Evolutionary conservation across 2,113 vertebrate genomes (phyloP).

Genomic region (Dicaeum eximium): DNA sequence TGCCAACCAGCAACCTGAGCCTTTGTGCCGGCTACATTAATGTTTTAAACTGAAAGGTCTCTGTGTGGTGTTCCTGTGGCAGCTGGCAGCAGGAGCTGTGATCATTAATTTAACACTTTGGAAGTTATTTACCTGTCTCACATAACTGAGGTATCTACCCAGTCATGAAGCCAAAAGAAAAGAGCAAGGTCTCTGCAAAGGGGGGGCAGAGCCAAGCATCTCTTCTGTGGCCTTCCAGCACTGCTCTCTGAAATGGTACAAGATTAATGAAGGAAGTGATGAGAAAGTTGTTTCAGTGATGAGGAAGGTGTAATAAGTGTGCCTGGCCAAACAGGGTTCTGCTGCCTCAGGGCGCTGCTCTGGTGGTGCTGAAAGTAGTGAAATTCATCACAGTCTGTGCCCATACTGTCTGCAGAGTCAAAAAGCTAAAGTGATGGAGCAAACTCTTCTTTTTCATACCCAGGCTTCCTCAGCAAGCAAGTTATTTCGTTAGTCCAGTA

Average conservation of each 20-base stretch:
- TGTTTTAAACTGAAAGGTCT: conserved; percentile 21
- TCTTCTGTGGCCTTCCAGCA: neutral
- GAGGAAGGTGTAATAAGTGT: neutral
- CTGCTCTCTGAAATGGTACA: neutral
- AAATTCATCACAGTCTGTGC: neutral
- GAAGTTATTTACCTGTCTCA: neutral
- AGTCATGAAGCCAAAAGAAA: neutral
- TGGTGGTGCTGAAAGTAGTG: neutral
- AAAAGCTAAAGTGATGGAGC: neutral
- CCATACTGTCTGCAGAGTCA: neutral
- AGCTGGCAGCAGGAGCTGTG: neutral
- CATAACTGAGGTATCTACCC: neutral
- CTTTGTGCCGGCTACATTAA: neutral
- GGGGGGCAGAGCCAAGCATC: neutral
- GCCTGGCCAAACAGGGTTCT: neutral
- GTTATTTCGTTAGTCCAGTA: neutral
- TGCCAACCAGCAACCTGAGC: neutral
- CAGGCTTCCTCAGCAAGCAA: neutral
- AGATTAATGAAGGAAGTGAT: neutral
- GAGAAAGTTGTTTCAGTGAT: neutral
- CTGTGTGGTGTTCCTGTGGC: neutral
- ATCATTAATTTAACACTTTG: conserved; percentile 4
- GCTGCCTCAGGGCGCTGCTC: neutral
- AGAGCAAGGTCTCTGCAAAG: neutral
- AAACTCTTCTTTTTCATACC: neutral